Evolutionary conservation across 2,888 invertebrate genomes (phyloP).

Genomic region (Rotaria magnacalcarata): DNA sequence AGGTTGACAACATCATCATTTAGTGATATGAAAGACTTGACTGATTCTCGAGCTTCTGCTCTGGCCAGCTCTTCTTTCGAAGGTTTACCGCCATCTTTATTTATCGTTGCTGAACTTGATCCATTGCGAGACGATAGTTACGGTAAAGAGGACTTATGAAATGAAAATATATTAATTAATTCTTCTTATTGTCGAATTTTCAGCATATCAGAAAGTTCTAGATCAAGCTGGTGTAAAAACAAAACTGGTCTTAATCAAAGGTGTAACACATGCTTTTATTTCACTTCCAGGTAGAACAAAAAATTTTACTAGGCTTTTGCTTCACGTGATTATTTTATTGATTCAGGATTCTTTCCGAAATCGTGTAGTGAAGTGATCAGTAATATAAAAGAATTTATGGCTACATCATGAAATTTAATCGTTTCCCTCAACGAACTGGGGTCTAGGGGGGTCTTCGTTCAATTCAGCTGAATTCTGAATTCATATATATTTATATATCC

Average conservation of each 20-base stretch:
- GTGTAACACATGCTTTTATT: neutral
- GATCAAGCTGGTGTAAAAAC: neutral
- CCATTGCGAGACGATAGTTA: conserved; percentile 52
- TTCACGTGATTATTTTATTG: neutral
- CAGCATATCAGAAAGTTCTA: neutral
- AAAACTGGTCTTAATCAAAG: neutral
- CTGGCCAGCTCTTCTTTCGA: conserved; percentile 50
- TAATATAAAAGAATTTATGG: neutral
- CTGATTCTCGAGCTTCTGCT: conserved; percentile 48
- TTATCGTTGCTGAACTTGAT: conserved; percentile 54
- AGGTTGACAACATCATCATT: neutral
- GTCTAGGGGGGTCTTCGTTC: no score
- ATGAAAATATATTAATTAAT: neutral
- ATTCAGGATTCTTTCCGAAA: neutral
- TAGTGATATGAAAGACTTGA: neutral
- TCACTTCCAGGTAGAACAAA: neutral
- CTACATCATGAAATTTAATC: neutral
- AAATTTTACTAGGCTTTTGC: neutral
- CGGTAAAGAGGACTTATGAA: conserved; percentile 49
- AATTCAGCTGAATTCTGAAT: no score
- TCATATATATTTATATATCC: no score
- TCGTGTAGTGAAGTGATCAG: neutral
- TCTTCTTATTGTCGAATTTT: neutral
- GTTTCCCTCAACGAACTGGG: no score
- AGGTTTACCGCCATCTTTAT: conserved; percentile 52